These are phyloP conservation scores for Melieria picta DNA, from an alignment of 2,888 invertebrate genomes.

Conservation along the genomic window DNA sequence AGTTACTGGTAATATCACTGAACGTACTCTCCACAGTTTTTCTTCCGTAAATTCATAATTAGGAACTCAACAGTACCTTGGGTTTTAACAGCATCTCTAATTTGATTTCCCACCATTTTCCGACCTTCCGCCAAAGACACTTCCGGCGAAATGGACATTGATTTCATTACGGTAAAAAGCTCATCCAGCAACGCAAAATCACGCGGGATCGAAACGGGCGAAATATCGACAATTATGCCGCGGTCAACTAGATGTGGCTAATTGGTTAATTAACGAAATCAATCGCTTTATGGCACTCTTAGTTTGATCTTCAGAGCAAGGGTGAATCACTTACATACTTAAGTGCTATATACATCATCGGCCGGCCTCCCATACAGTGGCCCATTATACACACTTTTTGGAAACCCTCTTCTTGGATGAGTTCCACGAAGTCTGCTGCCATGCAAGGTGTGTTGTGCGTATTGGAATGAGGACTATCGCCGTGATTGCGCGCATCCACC, in stretches of 20 bases:
- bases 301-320: background rate
- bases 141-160: constrained; percentile 71
- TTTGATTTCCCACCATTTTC: constrained; percentile 72
- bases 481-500: constrained; percentile 94
- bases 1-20: background rate
- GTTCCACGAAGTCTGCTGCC: constrained; percentile 76
- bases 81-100: constrained; percentile 69
- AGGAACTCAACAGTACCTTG: constrained; percentile 79
- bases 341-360: constrained; percentile 86
- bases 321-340: constrained; percentile 69
- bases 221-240: constrained; percentile 78
- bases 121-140: constrained; percentile 77
- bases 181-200: constrained; percentile 72
- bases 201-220: constrained; percentile 71
- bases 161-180: constrained; percentile 74
- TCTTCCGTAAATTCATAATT: constrained; percentile 84
- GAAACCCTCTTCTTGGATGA: constrained; percentile 74
- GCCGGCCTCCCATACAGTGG: constrained; percentile 96
- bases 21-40: constrained; percentile 55
- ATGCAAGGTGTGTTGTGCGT: constrained; percentile 80
- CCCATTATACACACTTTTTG: constrained; percentile 79
- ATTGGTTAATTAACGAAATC: constrained; percentile 28
- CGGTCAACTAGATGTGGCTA: constrained; percentile 74
- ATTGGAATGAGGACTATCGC: constrained; percentile 85
- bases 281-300: background rate